Conservation (phyloP, 2,888 invertebrate species). For the Heliconius aoede region DNA sequence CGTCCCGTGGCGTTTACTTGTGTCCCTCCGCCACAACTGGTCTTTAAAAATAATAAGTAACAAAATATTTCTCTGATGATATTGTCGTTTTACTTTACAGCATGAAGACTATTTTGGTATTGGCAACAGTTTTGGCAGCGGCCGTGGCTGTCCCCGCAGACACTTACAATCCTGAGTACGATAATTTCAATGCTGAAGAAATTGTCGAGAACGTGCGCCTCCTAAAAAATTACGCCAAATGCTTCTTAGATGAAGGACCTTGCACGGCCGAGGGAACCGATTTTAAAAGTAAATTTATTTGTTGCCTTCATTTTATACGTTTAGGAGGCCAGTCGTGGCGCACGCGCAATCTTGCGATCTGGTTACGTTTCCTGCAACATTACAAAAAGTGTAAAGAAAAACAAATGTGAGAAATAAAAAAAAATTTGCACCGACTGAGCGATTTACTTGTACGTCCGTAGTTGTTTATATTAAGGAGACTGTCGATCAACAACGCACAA, state of each 20-base stretch:
- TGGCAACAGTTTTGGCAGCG: conserved; percentile 54
- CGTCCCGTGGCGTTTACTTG: too few species aligned
- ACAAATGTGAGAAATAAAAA: too few species aligned
- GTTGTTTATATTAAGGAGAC: too few species aligned
- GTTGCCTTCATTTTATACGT: background rate
- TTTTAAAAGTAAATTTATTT: conserved; percentile 85
- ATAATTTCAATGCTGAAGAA: conserved; percentile 86
- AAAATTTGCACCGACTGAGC: too few species aligned
- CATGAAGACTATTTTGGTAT: conserved; percentile 49
- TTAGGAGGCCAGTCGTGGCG: too few species aligned
- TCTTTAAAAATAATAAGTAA: background rate
- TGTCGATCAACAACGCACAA: too few species aligned
- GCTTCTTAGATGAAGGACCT: conserved; percentile 85
- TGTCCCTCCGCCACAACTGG: too few species aligned
- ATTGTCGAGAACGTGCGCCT: conserved; percentile 86
- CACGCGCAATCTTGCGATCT: too few species aligned
- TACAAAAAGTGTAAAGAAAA: too few species aligned
- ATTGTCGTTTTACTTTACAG: conserved; percentile 35
- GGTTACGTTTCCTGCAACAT: too few species aligned
- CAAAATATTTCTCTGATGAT: background rate
- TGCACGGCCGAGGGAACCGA: conserved; percentile 88
- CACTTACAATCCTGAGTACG: conserved; percentile 86
- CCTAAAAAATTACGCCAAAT: conserved; percentile 87
- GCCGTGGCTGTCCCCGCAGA: conserved; percentile 69
- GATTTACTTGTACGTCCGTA: too few species aligned